These are phyloP conservation scores for Lepisosteus oculatus DNA, from an alignment of 2,113 vertebrate genomes.

Conservation along the genomic window DNA sequence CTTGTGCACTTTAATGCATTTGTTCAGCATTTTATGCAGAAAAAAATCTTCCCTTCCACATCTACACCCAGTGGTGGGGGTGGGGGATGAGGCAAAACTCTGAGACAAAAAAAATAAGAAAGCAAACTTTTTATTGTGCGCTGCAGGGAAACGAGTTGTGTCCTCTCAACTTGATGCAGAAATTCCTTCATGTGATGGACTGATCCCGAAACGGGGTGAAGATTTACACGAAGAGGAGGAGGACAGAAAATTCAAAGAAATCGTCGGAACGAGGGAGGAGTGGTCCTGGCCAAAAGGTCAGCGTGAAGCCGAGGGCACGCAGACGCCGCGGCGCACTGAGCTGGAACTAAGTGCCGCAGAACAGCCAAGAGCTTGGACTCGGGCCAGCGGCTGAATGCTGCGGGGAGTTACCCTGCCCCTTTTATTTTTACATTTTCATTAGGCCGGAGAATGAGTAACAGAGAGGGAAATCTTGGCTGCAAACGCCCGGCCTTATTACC, in stretches of 20 bases:
- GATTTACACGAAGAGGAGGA: conserved; percentile 21
- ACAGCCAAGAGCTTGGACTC: conserved; percentile 58
- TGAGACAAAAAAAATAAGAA: conserved; percentile 13
- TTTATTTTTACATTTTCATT: conserved; percentile 61
- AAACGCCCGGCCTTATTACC: not conserved
- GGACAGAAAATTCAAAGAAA: conserved; percentile 56
- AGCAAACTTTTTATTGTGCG: too few species aligned
- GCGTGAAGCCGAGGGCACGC: conserved; percentile 45
- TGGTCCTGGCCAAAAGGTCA: conserved; percentile 62
- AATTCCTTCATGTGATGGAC: conserved; percentile 7
- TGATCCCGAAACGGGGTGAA: conserved; percentile 1
- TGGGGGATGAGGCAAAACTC: conserved; percentile 5
- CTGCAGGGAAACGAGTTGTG: not conserved
- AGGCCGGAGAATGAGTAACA: conserved; percentile 19
- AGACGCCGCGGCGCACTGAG: conserved; percentile 55
- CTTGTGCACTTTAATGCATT: too few species aligned
- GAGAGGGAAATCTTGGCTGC: not conserved
- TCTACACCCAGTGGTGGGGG: not conserved
- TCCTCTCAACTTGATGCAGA: conserved; percentile 4
- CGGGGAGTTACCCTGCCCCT: conserved; percentile 36
- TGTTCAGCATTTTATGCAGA: too few species aligned
- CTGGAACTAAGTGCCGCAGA: conserved; percentile 69
- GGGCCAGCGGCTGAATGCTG: conserved; percentile 64
- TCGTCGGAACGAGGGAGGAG: conserved; percentile 53
- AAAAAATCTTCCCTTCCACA: too few species aligned